A percentile compares a stretch with the other conserved stretches of the same genome.
These are phyloP conservation scores for Plectropomus leopardus DNA, from an alignment of 2,113 vertebrate species.

Conservation along the genomic window DNA sequence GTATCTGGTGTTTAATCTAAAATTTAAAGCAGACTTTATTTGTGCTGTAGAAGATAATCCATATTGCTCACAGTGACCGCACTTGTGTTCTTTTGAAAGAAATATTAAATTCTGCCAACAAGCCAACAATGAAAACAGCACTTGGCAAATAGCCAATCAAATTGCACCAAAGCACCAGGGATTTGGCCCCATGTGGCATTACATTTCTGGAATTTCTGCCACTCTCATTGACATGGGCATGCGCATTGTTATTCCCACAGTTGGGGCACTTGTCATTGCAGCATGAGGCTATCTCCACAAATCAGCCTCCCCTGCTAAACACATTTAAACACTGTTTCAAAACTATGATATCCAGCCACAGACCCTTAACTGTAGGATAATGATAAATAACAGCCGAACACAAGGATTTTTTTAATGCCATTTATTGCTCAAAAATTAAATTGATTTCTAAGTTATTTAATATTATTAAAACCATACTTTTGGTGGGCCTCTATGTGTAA, in stretches of 20 bases:
- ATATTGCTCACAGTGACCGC: neutral
- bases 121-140: too few species aligned
- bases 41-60: neutral
- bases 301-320: neutral
- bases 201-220: neutral
- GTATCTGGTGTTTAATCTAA: neutral
- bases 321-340: neutral
- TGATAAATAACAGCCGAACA: neutral
- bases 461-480: neutral
- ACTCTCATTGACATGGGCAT: neutral
- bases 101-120: too few species aligned
- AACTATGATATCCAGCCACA: neutral
- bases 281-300: neutral
- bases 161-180: too few species aligned
- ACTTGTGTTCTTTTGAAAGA: neutral
- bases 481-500: slow-evolving; percentile 77
- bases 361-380: neutral
- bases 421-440: neutral
- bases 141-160: too few species aligned
- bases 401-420: neutral
- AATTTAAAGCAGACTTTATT: neutral
- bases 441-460: neutral
- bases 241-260: neutral
- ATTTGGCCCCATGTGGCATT: neutral
- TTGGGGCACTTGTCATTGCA: neutral